These are phyloP conservation scores for Penaeus vannamei DNA, from an alignment of 1,140 invertebrate genomes.

Conservation along the genomic window DNA sequence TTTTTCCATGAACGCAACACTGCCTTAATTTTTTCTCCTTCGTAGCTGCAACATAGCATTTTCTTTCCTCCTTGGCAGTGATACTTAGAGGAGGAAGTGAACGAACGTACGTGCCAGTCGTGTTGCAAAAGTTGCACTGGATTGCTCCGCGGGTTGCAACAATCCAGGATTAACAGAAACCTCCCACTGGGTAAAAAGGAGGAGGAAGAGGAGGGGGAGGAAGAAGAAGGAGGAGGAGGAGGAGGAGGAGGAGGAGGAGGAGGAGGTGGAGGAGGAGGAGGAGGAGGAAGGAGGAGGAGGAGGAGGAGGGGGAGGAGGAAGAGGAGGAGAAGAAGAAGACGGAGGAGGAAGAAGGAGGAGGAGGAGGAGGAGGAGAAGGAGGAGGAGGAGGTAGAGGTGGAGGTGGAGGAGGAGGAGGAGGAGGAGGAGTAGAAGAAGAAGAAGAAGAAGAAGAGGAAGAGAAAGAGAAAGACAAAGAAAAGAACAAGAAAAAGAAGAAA, in stretches of 20 bases:
- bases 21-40: too few relatives aligned
- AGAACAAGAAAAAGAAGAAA: slow-evolving; percentile 12
- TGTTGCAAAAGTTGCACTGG: too few relatives aligned
- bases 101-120: too few relatives aligned
- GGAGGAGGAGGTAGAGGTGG: too few relatives aligned
- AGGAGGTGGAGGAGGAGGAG: neutral
- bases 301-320: neutral
- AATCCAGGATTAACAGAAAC: neutral
- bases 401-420: too few relatives aligned
- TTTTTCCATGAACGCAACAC: too few relatives aligned
- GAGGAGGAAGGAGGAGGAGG: slow-evolving; percentile 10
- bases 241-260: slow-evolving; percentile 9
- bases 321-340: slow-evolving; percentile 1
- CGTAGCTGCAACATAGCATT: too few relatives aligned
- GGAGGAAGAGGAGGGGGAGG: slow-evolving; percentile 9
- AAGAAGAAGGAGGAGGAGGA: slow-evolving; percentile 10
- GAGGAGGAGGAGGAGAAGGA: too few relatives aligned
- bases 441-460: slow-evolving; percentile 12
- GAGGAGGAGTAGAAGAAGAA: slow-evolving; percentile 2
- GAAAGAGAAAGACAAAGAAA: too few relatives aligned
- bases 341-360: neutral
- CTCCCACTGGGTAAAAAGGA: neutral
- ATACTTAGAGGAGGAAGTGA: too few relatives aligned
- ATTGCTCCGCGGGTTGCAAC: neutral
- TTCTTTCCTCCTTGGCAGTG: too few relatives aligned